Base-by-base conservation (phyloP, 2,888 invertebrate species). In the Tetranychus piercei region DNA sequence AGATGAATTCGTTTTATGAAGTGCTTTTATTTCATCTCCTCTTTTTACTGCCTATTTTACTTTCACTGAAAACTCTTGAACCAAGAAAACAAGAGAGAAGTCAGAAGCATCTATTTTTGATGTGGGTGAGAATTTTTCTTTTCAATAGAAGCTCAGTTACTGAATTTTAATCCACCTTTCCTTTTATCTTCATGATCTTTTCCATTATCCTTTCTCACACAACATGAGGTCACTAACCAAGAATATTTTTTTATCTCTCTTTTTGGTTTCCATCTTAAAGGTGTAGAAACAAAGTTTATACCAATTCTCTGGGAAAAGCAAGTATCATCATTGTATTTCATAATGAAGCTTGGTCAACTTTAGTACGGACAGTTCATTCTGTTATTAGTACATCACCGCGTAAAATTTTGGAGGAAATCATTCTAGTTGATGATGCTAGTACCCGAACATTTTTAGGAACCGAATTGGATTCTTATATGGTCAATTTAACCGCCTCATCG, bases 341-440 rank as follows among this genome's bases (percentile, higher is more conserved):
- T 82, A 99, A 99, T 82, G 99, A 99, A 84, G 97, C 97, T 0
- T 97, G 94, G 94, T 95, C 96, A 4, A 96, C 97, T 0, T 85
- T 99, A 15, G 85, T 97, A 80, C 86, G 99, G 74, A 97, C 96
- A 1, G 89, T 97, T 44, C 91, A 92, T 86, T 95, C 94, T 80
- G 93, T 94, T 69, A 89, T 97, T 76, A 88, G 90, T 81, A 86
- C 95, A 78, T 93, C 96, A 1, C 94, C 95, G 0, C 82, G 82
- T 18, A 81, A 86, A 76, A 83, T 95, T 69, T 82, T 99, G 15
- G 85, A 87, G 79, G 93, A 94, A 84, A 90, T 94, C 77, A 88
- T 94, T 79, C 85, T 94, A 22, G 91, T 94, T 0, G 94, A 94
- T 82, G 94, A 94, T 84, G 89, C 89, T 76, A 92, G 92, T 81